Evolutionary conservation across 2,797 vertebrate species (phyloP), one percentile per base, ranked within the genome.

Genomic region (Poeciliopsis gracilis): DNA sequence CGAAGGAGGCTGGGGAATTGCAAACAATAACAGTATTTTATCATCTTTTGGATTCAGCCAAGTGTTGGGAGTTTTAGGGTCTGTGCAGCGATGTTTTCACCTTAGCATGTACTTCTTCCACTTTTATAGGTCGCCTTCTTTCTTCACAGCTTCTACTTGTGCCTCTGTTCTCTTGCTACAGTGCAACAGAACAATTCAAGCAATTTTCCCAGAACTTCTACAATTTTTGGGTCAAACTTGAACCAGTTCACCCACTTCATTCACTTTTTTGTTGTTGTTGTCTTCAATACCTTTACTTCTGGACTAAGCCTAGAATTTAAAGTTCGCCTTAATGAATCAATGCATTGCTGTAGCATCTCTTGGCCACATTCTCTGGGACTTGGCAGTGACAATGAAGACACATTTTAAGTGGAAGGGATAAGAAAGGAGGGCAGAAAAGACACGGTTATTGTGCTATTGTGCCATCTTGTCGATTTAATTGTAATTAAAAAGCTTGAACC

Each of bases 401-500:
- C 47, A 80, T 82, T 81, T 74, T 33, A 79, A 81, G 45, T 63
- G 75, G 41, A 67, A 51, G 4, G 36, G 79, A 36, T 41, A 67
- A 76, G 77, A 81, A 73, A 77, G 55, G 76, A 75, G 82, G 72
- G 75, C 51, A 76, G 61, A 70, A 69, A 61, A 90, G 79, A 85
- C 77, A 61, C 71, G 55, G 86, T 90, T 90, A 86, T 90, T 89
- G 83, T 83, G 79, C 86, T 83, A 82, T 85, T 86, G 91, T 92
- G 91, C 91, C 92, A 90, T 72, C 9, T 73, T 90, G 87, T 88
- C 92, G 88, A 87, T 94, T 94, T 92, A 90, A 93, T 94, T 88
- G 92, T 95, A 95, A 95, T 95, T 95, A 92, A 95, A 95, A 94
- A 93, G 87, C 91, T 93, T 93, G 93, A 96, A 93, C 84, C 85